These are phyloP conservation scores for Nycticebus coucang DNA, from an alignment of 2,113 vertebrate species.

Conservation along the genomic window DNA sequence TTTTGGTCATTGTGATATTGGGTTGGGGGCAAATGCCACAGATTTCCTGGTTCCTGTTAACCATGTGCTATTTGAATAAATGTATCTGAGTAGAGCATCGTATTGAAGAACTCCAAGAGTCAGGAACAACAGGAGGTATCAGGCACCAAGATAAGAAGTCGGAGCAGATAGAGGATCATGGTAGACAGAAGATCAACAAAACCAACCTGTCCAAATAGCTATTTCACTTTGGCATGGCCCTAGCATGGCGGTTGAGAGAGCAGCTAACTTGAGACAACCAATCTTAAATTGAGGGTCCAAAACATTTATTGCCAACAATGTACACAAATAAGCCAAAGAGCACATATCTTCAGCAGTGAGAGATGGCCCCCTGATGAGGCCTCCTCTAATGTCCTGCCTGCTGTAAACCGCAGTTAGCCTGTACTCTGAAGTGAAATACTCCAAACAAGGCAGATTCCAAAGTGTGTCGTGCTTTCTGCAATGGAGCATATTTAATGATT, in stretches of 20 bases:
- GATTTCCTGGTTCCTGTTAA: background rate
- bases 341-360: constrained; percentile 1
- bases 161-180: background rate
- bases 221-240: background rate
- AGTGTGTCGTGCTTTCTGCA: background rate
- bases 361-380: background rate
- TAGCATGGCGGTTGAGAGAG: background rate
- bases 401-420: background rate
- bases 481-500: background rate
- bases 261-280: constrained; percentile 18
- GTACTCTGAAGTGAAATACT: background rate
- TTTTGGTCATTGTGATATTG: background rate
- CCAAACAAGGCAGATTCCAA: background rate
- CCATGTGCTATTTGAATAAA: background rate
- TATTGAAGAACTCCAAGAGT: background rate
- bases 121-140: background rate
- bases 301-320: constrained; percentile 1
- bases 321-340: background rate
- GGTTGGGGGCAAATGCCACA: accelerated
- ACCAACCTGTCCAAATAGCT: background rate
- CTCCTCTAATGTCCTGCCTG: background rate
- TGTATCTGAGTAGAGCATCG: background rate
- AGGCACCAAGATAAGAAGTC: background rate
- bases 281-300: background rate
- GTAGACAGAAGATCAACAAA: background rate